These are phyloP conservation scores for Agelastica alni DNA, from an alignment of 2,888 invertebrate species.

Conservation along the genomic window DNA sequence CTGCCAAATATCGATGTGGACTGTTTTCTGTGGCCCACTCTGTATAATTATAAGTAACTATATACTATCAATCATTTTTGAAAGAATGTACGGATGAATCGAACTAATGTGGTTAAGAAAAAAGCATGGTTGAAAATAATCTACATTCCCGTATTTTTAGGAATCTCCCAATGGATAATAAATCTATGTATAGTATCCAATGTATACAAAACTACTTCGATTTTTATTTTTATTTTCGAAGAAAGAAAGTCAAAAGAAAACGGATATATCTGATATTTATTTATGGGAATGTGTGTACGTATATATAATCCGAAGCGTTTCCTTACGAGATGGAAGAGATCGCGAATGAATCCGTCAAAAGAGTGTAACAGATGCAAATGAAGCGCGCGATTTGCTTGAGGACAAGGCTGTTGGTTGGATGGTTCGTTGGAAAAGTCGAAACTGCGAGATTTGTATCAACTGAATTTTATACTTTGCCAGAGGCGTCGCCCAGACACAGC, in stretches of 20 bases:
- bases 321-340: not conserved
- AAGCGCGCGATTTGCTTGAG: slow-evolving; percentile 27
- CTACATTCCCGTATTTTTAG: too few species aligned
- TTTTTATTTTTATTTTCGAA: not conserved
- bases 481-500: too few species aligned
- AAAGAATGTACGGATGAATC: too few species aligned
- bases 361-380: slow-evolving; percentile 46
- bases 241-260: not conserved
- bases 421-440: slow-evolving; percentile 6
- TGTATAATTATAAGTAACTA: too few species aligned
- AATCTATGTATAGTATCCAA: too few species aligned
- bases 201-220: too few species aligned
- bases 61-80: too few species aligned
- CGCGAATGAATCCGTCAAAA: slow-evolving; percentile 28
- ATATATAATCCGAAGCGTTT: slow-evolving; percentile 27
- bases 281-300: slow-evolving; percentile 4
- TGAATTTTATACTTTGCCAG: not conserved
- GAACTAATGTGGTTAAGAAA: too few species aligned
- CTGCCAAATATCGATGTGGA: too few species aligned
- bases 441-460: slow-evolving; percentile 13
- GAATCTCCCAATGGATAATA: too few species aligned
- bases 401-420: slow-evolving; percentile 12
- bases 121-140: too few species aligned
- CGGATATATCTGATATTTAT: not conserved
- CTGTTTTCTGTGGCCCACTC: too few species aligned